Evolutionary conservation across 2,888 invertebrate genomes (phyloP).

Genomic region (Brachylomia viminalis): DNA sequence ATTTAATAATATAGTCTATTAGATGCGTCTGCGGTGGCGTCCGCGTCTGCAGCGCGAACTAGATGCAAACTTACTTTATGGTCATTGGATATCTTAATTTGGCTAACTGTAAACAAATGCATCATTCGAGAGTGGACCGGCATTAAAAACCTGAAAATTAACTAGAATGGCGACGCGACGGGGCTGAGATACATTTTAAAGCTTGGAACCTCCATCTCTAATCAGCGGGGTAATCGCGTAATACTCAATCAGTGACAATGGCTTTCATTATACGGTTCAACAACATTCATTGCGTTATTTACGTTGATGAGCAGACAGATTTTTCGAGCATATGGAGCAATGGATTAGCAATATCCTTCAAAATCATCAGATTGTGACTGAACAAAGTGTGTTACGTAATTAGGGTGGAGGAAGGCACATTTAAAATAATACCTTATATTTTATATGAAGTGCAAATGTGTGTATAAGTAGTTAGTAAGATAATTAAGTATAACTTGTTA

Average conservation of each 20-base stretch:
- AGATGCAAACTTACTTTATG: constrained; percentile 40
- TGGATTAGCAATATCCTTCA: no score
- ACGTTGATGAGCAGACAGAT: no score
- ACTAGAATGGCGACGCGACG: background rate
- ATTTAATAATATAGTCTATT: constrained; percentile 74
- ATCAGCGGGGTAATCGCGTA: background rate
- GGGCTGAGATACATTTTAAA: background rate
- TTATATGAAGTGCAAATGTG: background rate
- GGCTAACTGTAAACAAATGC: constrained; percentile 51
- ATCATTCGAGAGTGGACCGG: constrained; percentile 26
- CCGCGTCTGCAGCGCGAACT: constrained; percentile 58
- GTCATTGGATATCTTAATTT: constrained; percentile 52
- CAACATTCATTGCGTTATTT: no score
- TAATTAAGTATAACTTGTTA: no score
- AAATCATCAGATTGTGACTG: no score
- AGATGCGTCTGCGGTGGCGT: constrained; percentile 64
- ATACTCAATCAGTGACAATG: no score
- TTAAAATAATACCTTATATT: background rate
- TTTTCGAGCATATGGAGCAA: no score
- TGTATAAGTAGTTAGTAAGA: background rate
- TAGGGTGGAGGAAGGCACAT: background rate
- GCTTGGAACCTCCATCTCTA: background rate
- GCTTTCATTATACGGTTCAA: no score
- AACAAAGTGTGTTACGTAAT: no score
- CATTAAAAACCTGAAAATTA: constrained; percentile 15